Conservation (phyloP, 1,140 invertebrate species). For the Hyposmocoma kahamanoa region DNA sequence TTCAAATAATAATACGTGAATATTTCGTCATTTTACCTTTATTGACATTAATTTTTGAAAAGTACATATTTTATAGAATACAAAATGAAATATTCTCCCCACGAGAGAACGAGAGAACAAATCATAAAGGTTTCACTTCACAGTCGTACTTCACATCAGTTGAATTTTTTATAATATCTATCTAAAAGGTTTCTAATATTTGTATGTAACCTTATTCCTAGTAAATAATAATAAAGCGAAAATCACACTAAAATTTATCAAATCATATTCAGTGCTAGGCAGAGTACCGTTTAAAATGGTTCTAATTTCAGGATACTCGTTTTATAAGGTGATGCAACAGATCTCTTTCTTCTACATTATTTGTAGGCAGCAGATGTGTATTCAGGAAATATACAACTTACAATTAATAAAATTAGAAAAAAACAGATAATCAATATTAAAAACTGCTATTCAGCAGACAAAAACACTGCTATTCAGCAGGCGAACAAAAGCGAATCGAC, state of each 20-base stretch:
- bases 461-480: not conserved
- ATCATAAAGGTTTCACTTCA: not conserved
- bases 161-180: conserved; percentile 1
- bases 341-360: not conserved
- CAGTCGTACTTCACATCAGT: not conserved
- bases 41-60: conserved; percentile 2
- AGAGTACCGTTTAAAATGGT: not conserved
- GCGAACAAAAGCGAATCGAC: not conserved
- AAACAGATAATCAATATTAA: not conserved
- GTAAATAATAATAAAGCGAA: conserved; percentile 3
- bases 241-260: conserved; percentile 2
- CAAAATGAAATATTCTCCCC: not conserved
- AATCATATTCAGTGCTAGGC: not conserved
- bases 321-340: not conserved
- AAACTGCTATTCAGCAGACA: not conserved
- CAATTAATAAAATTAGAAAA: conserved; percentile 3
- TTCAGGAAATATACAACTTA: not conserved
- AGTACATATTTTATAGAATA: conserved; percentile 2
- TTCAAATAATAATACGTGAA: not conserved
- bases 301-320: not conserved
- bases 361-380: not conserved
- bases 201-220: not conserved
- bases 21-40: conserved; percentile 1
- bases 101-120: not conserved
- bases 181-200: not conserved